Conservation (phyloP, 2,888 invertebrate species). For the Drosophila peninsularis region DNA sequence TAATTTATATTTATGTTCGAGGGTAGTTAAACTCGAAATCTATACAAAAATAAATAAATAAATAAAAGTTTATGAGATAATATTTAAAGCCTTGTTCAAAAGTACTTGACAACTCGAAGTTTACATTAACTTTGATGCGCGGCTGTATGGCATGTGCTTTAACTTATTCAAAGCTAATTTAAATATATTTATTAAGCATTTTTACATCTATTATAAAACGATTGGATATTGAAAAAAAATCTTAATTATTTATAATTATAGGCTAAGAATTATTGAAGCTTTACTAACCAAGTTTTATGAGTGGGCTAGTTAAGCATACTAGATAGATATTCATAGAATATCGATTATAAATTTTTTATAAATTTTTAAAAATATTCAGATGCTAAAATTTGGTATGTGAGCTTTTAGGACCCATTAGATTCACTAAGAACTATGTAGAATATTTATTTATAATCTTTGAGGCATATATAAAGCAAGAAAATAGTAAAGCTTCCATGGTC, state of each 20-base stretch:
- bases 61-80: neutral
- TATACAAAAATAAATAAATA: neutral
- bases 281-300: no score
- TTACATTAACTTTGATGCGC: neutral
- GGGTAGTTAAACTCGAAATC: slow-evolving; percentile 1
- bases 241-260: no score
- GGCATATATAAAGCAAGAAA: neutral
- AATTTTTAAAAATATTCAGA: no score
- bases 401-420: no score
- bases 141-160: neutral
- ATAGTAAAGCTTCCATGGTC: neutral
- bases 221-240: neutral
- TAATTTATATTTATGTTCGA: slow-evolving; percentile 21
- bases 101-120: neutral
- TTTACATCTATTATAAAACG: neutral
- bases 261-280: no score
- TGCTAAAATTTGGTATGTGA: no score
- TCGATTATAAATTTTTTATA: no score
- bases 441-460: no score
- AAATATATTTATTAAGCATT: neutral
- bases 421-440: no score
- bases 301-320: no score
- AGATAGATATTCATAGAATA: no score
- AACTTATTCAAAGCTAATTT: neutral
- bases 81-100: slow-evolving; percentile 5